phyloP scores from a whole-genome alignment of 2,888 invertebrate species.

The Neoascia interrupta region DNA sequence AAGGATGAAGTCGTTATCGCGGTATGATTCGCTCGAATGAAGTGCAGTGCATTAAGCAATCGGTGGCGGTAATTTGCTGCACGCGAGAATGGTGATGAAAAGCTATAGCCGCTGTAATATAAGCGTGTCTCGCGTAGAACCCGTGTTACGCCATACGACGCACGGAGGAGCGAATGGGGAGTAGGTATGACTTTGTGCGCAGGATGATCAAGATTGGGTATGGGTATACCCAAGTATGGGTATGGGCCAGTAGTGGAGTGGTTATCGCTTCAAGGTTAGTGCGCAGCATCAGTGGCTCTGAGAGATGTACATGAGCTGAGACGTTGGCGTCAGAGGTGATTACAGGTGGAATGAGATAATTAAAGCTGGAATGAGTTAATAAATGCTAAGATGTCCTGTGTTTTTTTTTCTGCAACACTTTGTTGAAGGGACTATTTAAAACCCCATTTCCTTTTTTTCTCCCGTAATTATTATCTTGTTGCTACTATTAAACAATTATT shows the following conservation, averaged over 20 bases:
- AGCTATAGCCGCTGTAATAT: conserved; percentile 35
- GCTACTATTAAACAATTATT: too few relatives aligned
- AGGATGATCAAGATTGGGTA: conserved; percentile 10
- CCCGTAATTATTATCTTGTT: too few relatives aligned
- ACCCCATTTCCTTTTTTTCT: neutral
- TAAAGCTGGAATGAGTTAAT: too few relatives aligned
- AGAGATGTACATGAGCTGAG: conserved; percentile 56
- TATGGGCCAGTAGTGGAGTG: conserved; percentile 17
- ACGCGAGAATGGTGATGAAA: conserved; percentile 57
- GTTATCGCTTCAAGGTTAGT: conserved; percentile 56
- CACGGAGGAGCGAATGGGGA: neutral
- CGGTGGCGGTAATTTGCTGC: conserved; percentile 57
- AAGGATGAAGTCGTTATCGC: conserved; percentile 47
- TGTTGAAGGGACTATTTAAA: too few relatives aligned
- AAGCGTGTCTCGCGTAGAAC: conserved; percentile 34
- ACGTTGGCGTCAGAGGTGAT: conserved; percentile 62
- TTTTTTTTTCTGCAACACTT: too few relatives aligned
- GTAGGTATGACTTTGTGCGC: neutral
- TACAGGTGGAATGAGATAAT: conserved; percentile 23
- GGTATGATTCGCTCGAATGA: conserved; percentile 36
- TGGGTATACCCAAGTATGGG: too few relatives aligned
- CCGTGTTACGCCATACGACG: conserved; percentile 37
- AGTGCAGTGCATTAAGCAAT: conserved; percentile 58
- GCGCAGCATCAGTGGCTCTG: conserved; percentile 15
- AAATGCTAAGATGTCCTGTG: too few relatives aligned